phyloP scores from a whole-genome alignment of 2,797 vertebrate genomes.

The Sarcophilus harrisii region DNA sequence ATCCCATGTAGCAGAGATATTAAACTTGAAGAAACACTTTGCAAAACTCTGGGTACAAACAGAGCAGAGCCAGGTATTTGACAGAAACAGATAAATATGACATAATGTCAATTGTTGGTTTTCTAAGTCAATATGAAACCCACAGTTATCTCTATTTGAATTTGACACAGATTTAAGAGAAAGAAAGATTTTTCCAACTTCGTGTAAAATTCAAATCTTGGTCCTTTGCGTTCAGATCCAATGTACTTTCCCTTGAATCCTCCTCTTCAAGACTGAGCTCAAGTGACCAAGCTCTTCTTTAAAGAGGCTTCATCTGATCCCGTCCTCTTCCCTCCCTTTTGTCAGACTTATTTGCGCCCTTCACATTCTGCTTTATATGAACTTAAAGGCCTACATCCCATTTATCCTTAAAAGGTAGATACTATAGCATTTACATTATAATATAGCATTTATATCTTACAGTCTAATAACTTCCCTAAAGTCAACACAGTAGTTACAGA shows the following conservation, averaged over 20 bases:
- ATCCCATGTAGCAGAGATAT: not conserved
- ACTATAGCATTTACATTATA: not conserved
- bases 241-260: not conserved
- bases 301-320: not conserved
- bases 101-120: not conserved
- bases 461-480: not conserved
- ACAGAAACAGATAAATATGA: not conserved
- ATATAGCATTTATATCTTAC: not conserved
- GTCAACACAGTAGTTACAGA: not conserved
- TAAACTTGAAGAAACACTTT: not conserved
- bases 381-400: not conserved
- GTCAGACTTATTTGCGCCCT: not conserved
- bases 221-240: not conserved
- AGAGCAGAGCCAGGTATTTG: not conserved
- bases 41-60: not conserved
- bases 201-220: not conserved
- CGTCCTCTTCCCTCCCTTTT: not conserved
- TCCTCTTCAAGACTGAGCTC: not conserved
- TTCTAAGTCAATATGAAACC: not conserved
- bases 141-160: not conserved
- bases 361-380: not conserved
- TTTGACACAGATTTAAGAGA: not conserved
- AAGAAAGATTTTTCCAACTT: not conserved
- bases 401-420: not conserved
- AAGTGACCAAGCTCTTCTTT: not conserved